Conservation (phyloP, 2,888 invertebrate species). For the Folsomia manolachei region DNA sequence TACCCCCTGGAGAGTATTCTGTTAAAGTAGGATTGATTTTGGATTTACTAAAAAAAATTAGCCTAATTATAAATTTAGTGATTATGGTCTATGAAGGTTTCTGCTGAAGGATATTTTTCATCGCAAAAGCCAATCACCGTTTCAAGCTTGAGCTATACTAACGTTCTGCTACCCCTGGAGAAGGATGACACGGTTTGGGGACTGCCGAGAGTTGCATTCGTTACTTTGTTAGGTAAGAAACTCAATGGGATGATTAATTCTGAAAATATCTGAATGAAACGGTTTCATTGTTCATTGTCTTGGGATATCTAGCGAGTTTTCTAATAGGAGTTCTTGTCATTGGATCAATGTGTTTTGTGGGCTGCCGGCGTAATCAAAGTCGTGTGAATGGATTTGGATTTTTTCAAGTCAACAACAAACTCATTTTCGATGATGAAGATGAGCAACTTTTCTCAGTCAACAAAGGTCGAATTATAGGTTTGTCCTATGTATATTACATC, state of each 20-base stretch:
- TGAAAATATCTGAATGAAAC: too few species aligned
- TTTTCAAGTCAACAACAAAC: conserved; percentile 44
- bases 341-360: conserved; percentile 40
- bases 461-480: conserved; percentile 43
- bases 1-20: conserved; percentile 35
- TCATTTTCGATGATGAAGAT: conserved; percentile 49
- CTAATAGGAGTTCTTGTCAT: conserved; percentile 39
- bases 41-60: neutral
- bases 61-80: too few species aligned
- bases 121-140: conserved; percentile 58
- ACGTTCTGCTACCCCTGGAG: conserved; percentile 67
- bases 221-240: conserved; percentile 70
- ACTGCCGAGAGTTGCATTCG: conserved; percentile 72
- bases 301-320: conserved; percentile 42
- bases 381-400: conserved; percentile 41
- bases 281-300: too few species aligned
- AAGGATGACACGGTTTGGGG: conserved; percentile 69
- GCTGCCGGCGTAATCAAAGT: conserved; percentile 36
- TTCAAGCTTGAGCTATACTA: conserved; percentile 54
- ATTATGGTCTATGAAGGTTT: too few species aligned
- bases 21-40: conserved; percentile 29
- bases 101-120: conserved; percentile 63
- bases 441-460: conserved; percentile 46
- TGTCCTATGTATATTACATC: neutral
- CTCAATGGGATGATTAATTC: neutral